Evolutionary conservation across 2,888 invertebrate genomes (phyloP).

Genomic region (Drosophila melanocephala): DNA sequence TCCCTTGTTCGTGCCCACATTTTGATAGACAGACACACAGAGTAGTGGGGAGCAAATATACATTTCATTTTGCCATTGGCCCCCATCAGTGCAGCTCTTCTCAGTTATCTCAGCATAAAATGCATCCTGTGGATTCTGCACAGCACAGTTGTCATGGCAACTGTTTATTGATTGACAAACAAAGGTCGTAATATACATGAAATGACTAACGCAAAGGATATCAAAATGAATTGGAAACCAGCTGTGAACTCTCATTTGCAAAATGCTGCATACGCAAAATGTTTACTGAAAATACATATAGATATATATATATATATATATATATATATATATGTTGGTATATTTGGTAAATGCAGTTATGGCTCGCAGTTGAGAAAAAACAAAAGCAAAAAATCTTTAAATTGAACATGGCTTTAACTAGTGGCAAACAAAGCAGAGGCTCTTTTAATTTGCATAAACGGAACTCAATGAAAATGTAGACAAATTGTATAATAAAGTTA

Average conservation of each 20-base stretch:
- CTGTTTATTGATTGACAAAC: conserved; percentile 25
- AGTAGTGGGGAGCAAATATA: background rate
- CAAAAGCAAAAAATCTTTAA: background rate
- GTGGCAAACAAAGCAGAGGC: background rate
- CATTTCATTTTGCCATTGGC: background rate
- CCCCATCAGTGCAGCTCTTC: conserved; percentile 15
- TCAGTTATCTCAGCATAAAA: conserved; percentile 5
- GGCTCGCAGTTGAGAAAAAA: background rate
- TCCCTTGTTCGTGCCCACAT: background rate
- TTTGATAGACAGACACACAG: conserved; percentile 9
- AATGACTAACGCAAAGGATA: conserved; percentile 17
- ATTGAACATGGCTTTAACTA: background rate
- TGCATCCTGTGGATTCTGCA: conserved; percentile 16
- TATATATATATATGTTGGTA: background rate
- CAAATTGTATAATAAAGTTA: background rate
- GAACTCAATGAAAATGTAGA: background rate
- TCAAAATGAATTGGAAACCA: background rate
- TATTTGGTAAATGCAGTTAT: background rate
- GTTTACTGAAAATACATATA: background rate
- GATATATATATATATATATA: no score
- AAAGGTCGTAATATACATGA: background rate
- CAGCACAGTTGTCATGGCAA: conserved; percentile 30
- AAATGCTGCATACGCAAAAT: conserved; percentile 1
- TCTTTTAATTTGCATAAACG: background rate
- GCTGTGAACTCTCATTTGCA: conserved; percentile 18